phyloP scores from a whole-genome alignment of 2,888 invertebrate genomes.

The Andrena marginata region DNA sequence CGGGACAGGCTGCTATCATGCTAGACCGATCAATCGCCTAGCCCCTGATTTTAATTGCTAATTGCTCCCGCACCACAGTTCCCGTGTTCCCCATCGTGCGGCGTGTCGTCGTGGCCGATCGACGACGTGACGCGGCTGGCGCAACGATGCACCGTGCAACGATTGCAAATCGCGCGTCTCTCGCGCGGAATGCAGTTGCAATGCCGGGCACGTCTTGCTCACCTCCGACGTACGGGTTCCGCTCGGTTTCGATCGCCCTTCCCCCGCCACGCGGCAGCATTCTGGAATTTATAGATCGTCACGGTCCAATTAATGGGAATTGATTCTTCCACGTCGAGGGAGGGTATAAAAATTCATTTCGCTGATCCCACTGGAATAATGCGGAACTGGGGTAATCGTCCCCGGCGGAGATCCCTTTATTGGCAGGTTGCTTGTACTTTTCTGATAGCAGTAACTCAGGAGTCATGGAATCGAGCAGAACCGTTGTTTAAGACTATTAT shows the following conservation, averaged over 20 bases:
- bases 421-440: too few species aligned
- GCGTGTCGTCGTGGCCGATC: conserved; percentile 59
- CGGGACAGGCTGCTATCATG: conserved; percentile 59
- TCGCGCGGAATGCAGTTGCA: conserved; percentile 10
- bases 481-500: too few species aligned
- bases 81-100: conserved; percentile 34
- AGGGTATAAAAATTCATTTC: neutral
- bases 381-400: neutral
- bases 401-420: neutral
- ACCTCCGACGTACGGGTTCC: conserved; percentile 11
- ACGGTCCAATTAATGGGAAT: conserved; percentile 30
- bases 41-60: conserved; percentile 73
- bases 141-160: conserved; percentile 54
- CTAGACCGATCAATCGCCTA: conserved; percentile 68
- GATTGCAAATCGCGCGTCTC: conserved; percentile 60
- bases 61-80: conserved; percentile 59
- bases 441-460: too few species aligned
- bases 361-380: neutral
- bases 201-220: conserved; percentile 48
- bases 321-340: conserved; percentile 3
- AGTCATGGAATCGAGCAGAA: too few species aligned
- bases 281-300: conserved; percentile 41
- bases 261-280: neutral
- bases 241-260: conserved; percentile 26
- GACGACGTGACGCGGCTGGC: conserved; percentile 60